Evolutionary conservation across 2,113 vertebrate species (phyloP), one percentile per base, ranked within the genome.

Genomic region (Oncorhynchus mykiss): DNA sequence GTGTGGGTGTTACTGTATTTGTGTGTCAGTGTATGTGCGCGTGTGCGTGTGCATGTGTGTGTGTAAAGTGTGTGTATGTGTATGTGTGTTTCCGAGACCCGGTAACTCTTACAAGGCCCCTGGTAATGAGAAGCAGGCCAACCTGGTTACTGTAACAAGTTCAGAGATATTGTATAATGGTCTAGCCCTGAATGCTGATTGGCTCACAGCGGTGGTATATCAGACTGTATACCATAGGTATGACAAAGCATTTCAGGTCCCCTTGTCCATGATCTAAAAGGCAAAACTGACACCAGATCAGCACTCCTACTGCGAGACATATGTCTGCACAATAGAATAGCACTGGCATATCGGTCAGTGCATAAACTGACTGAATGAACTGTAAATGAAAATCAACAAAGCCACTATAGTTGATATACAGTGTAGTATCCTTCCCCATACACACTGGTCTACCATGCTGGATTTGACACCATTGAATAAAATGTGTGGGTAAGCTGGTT

Each of bases 111-210:
- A 81, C 60, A 8, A 84, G 68, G 79, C 81, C 74, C 78, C 74
- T 69, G 65, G 65, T 90, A 86, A 92, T 89, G 80, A 86, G 80
- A 91, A 88, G 80, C 89, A 89, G 89, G 70, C 82, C 67, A 54
- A 66, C 77, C 80, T 57, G 4, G 74, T 80, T 57, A 71, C 48
- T 67, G 54, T 90, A 89, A 91, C 88, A 83, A 87, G 83, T 86
- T 69, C 74, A 6, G 72, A 78, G 73, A 88, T 87, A 82, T 78
- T 86, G 73, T 72, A 68, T 76, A 87, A 77, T 67, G n/a, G 70
- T 76, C 83, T 34, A 34, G 34, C 34, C 34, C 34, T 34, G 34
- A 34, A 34, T 34, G 34, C 34, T 34, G 34, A 34, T 34, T 34
- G 34, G 34, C 34, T 34, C 34, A 34, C 34, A 34, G 34, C 34